These are phyloP conservation scores for Cantharis nigra DNA, from an alignment of 2,888 invertebrate species.

Conservation along the genomic window DNA sequence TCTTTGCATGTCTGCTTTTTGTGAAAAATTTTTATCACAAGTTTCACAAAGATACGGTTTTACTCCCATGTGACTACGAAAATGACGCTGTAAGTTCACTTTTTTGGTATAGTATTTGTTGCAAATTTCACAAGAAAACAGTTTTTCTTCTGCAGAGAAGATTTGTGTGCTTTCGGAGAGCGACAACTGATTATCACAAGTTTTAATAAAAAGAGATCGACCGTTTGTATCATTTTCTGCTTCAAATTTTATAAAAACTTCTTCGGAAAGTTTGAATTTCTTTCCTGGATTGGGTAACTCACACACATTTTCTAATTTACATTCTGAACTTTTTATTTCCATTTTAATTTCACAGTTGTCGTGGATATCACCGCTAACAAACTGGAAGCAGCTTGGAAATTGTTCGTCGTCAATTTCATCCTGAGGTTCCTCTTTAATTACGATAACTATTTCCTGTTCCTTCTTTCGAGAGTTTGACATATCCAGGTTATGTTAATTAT, in stretches of 20 bases:
- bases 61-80: conserved; percentile 60
- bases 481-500: not conserved
- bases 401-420: not conserved
- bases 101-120: conserved; percentile 58
- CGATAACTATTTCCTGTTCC: not conserved
- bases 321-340: not conserved
- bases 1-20: conserved; percentile 55
- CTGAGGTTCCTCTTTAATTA: not conserved
- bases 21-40: conserved; percentile 59
- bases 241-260: not conserved
- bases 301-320: not conserved
- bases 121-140: conserved; percentile 60
- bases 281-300: too few relatives aligned
- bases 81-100: conserved; percentile 59
- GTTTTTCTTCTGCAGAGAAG: conserved; percentile 47
- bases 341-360: not conserved
- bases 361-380: not conserved
- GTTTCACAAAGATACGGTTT: conserved; percentile 59
- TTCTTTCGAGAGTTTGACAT: not conserved
- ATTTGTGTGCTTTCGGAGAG: not conserved
- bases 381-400: not conserved
- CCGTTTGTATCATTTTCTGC: not conserved
- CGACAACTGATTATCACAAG: not conserved
- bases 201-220: not conserved
- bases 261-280: not conserved